Conservation (phyloP, 2,888 invertebrate species). For the Sphaerophoria taeniata region DNA sequence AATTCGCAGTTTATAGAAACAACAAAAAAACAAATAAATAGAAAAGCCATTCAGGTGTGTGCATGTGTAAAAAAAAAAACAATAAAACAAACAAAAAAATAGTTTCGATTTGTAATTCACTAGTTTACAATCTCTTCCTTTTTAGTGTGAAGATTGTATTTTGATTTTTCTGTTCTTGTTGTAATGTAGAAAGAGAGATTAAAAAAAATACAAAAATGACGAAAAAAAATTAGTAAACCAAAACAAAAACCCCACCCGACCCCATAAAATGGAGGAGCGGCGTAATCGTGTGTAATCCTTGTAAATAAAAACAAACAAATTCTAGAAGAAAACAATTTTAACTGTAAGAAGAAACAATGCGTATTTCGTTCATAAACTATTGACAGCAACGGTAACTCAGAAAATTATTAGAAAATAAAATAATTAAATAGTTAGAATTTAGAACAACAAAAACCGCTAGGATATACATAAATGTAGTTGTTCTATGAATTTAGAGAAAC, state of each 20-base stretch:
- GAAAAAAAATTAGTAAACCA: constrained; percentile 33
- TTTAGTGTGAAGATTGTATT: constrained; percentile 47
- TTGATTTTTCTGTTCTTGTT: constrained; percentile 64
- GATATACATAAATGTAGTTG: constrained; percentile 20
- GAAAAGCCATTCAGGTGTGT: constrained; percentile 48
- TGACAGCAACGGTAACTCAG: too few relatives aligned
- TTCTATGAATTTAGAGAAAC: constrained; percentile 42
- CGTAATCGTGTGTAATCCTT: constrained; percentile 54
- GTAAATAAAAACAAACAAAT: constrained; percentile 66
- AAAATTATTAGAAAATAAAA: constrained; percentile 28
- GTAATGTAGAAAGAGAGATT: constrained; percentile 63
- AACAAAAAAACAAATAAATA: constrained; percentile 18
- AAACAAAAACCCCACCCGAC: constrained; percentile 21
- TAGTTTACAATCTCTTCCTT: constrained; percentile 54
- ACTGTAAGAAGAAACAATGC: constrained; percentile 28
- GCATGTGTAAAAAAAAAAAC: constrained; percentile 34
- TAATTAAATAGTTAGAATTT: constrained; percentile 46
- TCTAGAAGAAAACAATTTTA: constrained; percentile 51
- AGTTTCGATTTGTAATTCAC: constrained; percentile 52
- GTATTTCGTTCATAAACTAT: constrained; percentile 56
- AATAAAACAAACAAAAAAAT: constrained; percentile 18
- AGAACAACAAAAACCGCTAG: constrained; percentile 37
- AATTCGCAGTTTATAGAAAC: constrained; percentile 20
- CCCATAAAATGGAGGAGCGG: constrained; percentile 51
- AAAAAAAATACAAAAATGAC: constrained; percentile 48